Evolutionary conservation across 1,140 invertebrate genomes (phyloP).

Genomic region (Plutomurus gul): DNA sequence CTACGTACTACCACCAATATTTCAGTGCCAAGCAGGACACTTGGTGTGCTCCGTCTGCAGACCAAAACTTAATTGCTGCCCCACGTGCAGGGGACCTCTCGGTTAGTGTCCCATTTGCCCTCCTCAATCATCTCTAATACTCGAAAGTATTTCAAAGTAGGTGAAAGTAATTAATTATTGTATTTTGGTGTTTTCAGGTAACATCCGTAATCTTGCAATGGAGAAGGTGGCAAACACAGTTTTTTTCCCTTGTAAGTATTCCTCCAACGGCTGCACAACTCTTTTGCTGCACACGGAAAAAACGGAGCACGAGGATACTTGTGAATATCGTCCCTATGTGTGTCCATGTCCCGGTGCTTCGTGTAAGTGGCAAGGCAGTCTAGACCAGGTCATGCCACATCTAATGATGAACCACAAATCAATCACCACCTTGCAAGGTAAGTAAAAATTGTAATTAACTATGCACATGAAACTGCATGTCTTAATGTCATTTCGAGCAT

Average conservation of each 20-base stretch:
- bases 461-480: background rate
- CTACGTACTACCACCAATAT: constrained; percentile 95
- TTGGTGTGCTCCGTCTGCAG: constrained; percentile 92
- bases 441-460: background rate
- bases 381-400: constrained; percentile 97
- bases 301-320: constrained; percentile 96
- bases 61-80: constrained; percentile 94
- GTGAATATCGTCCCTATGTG: constrained; percentile 95
- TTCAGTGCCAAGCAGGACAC: constrained; percentile 86
- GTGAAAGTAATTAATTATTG: background rate
- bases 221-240: constrained; percentile 98
- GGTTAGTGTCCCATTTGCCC: constrained; percentile 61
- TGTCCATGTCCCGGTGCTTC: constrained; percentile 98
- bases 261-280: constrained; percentile 89
- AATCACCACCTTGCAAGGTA: constrained; percentile 92
- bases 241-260: constrained; percentile 98
- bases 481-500: background rate
- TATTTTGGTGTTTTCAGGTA: constrained; percentile 66
- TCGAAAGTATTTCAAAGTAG: background rate
- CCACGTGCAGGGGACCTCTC: constrained; percentile 94
- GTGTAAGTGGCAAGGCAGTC: constrained; percentile 97
- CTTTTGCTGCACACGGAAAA: constrained; percentile 96
- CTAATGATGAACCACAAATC: constrained; percentile 97
- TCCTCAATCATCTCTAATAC: too few species aligned
- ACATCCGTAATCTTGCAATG: constrained; percentile 98